Evolutionary conservation across 2,113 vertebrate genomes (phyloP).

Genomic region (Phyllostomus discolor): DNA sequence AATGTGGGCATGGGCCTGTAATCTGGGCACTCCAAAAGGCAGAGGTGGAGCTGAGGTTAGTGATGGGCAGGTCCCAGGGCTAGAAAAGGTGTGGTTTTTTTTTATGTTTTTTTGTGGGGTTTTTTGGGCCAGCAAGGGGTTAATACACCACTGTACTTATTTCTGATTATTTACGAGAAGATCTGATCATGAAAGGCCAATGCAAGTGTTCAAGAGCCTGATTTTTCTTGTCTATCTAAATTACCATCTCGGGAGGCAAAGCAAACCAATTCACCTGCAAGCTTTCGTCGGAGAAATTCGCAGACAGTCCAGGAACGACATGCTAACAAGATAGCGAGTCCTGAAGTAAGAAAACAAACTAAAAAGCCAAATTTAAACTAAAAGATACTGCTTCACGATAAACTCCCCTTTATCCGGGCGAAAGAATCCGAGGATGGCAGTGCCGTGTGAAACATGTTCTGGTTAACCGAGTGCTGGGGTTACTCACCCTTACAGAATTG

Average conservation of each 20-base stretch:
- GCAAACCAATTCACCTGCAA: conserved; percentile 68
- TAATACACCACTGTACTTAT: neutral
- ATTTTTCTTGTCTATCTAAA: conserved; percentile 73
- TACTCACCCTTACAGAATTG: neutral
- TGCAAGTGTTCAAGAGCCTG: conserved; percentile 57
- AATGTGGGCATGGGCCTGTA: rapidly evolving
- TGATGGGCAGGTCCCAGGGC: neutral
- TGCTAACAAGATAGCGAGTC: conserved; percentile 59
- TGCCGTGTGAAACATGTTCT: neutral
- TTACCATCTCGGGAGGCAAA: conserved; percentile 73
- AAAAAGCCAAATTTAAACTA: conserved; percentile 30
- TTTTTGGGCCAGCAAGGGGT: conserved; percentile 31
- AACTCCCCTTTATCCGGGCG: neutral
- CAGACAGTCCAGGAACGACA: conserved; percentile 46
- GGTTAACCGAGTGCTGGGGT: neutral
- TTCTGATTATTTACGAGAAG: conserved; percentile 57
- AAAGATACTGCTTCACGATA: conserved; percentile 32
- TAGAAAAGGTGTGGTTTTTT: neutral
- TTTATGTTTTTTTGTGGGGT: neutral
- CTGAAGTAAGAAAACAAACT: conserved; percentile 42
- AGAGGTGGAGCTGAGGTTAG: neutral
- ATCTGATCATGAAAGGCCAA: conserved; percentile 60
- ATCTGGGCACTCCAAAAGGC: neutral
- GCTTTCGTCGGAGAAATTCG: conserved; percentile 65
- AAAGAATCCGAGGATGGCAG: neutral